Evolutionary conservation across 2,888 invertebrate genomes (phyloP), one percentile per base, ranked within the genome.

Genomic region (Spisula subtruncata): DNA sequence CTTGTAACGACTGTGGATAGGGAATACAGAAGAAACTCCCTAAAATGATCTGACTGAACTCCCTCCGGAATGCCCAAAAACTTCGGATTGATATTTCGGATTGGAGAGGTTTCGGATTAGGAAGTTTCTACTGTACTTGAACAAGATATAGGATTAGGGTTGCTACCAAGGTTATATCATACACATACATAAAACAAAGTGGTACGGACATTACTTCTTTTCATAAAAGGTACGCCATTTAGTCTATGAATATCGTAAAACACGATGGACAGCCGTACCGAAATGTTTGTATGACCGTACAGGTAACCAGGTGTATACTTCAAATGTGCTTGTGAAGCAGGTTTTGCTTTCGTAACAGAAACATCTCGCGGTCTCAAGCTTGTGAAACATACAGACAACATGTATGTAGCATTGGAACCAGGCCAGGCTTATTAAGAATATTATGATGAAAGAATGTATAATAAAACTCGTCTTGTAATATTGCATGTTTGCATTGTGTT

Each of bases 361-460:
- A 25, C 10, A 25, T 66, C 25, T 66, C 25, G 8, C 4, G 60
- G 60, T 66, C 25, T 66, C 25, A 20, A 25, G 60, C 60, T n/a
- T 25, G n/a, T 10, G 25, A n/a, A n/a, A 1, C n/a, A 60, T 60
- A 8, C 20, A 48, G 12, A 48, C 48, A 12, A 5, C 12, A 60
- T n/a, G 60, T 60, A 60, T n/a, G n/a, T n/a, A n/a, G n/a, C n/a
- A 41, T 41, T 66, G 60, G 60, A 66, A 10, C 5, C n/a, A 25
- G 60, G 60, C 60, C 60, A 66, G 60, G 12, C 10, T n/a, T 25
- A 66, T 66, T 66, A 25, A 66, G 5, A n/a, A 66, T 66, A 25
- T 51, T 66, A 66, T 66, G 60, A 25, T n/a, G 25, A 66, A 66
- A 66, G 60, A n/a, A 66, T 66, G n/a, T 41, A 41, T 41, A 66